Percentiles rank a stretch among this genome's conserved stretches.
phyloP scores from a whole-genome alignment of 64 coral and sea anemone genomes.

The Hydrozoanthus tunicans region DNA sequence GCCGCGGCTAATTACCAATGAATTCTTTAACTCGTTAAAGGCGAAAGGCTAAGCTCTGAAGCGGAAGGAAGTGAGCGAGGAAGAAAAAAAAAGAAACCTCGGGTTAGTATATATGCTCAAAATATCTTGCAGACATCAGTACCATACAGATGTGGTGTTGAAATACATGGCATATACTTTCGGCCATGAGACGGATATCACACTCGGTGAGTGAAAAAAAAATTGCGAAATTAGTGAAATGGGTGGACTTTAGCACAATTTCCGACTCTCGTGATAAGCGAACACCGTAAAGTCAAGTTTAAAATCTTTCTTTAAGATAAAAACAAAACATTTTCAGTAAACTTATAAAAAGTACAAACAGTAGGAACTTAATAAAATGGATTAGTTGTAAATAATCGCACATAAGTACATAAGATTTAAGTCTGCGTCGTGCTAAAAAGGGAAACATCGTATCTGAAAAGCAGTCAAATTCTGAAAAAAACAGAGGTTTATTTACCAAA shows the following conservation, averaged over 20 bases:
- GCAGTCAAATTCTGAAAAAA: slow-evolving; percentile 53
- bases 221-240: not conserved
- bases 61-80: not conserved
- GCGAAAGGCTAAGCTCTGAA: no score
- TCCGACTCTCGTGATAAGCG: no score
- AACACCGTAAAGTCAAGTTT: no score
- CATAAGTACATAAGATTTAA: not conserved
- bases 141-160: slow-evolving; percentile 4
- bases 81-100: not conserved
- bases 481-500: slow-evolving; percentile 60
- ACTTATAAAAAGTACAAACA: no score
- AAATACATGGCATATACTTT: not conserved
- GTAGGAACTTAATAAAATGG: no score
- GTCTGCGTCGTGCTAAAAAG: not conserved
- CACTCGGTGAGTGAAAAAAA: not conserved
- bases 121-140: not conserved
- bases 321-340: no score
- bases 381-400: not conserved
- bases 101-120: not conserved
- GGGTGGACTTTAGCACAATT: not conserved
- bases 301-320: no score
- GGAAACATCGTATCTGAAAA: slow-evolving; percentile 9
- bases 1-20: no score
- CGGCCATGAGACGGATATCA: not conserved
- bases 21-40: no score